Evolutionary conservation across 2,797 vertebrate species (phyloP), one percentile per base, ranked within the genome.

Genomic region (Gadopsis bispinosus): DNA sequence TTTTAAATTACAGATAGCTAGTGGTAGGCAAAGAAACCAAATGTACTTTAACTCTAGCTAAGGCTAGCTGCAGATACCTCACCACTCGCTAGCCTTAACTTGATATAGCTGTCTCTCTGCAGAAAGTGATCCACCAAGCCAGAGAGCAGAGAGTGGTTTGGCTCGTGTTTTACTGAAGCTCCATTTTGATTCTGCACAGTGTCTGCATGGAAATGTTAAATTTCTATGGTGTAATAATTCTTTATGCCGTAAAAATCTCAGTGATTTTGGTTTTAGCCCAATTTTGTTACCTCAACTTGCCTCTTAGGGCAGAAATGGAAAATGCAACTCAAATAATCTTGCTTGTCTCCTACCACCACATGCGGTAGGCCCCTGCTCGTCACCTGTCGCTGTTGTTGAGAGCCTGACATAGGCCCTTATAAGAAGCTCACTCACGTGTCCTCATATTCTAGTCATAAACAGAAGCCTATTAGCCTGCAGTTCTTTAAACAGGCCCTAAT

Each of bases 361-460:
- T 39, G 5, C 61, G 48, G 26, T 1, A n/a, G 31, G 31, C 4
- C 22, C 7, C 8, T 45, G 64, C 35, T 70, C 19, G 16, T 74
- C 73, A 68, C n/a, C 53, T 43, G 26, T 54, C 70, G 31, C 19
- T 60, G 62, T 55, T 37, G 59, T 22, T 20, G 4, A 48, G 20
- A 16, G 60, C 37, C 50, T 37, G 59, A 58, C 29, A n/a, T n/a
- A 50, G 76, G 64, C 69, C 67, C 8, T n/a, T 50, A 29, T 39
- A 45, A 22, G 41, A 22, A 3, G 65, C 54, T 58, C 33, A 6
- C 22, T 55, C 39, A 16, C 43, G 33, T 59, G 68, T 72, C 79
- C 66, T 77, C 73, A 41, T 70, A 72, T 76, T 73, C 13, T 51
- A 45, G 70, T 81, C 70, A 76, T 89, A 83, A 90, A 91, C 87